Evolutionary conservation across 1,140 invertebrate species (phyloP), one percentile per base, ranked within the genome.

Genomic region (Pinna nobilis): DNA sequence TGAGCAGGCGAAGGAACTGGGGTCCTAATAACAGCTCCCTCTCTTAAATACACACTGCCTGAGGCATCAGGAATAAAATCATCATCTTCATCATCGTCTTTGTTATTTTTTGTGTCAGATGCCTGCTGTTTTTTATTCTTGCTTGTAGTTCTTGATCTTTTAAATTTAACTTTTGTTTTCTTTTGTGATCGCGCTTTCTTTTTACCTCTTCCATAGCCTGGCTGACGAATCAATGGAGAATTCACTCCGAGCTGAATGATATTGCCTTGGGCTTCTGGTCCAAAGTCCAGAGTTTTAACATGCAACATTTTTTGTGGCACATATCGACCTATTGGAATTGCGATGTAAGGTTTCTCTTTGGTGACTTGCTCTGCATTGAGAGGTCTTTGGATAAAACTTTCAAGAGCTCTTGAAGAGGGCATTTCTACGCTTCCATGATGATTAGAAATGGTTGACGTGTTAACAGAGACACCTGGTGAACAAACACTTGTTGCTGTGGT

Each of bases 51-150:
- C 15, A 63, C 37, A 20, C 35, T 37, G 18, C 35, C 35, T 25
- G 59, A 63, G 30, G 35, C 39, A 63, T 63, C 59, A 9, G 59
- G 59, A 41, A 63, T 63, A 13, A 63, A 63, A 18, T 63, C 59
- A 7, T 23, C 13, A 3, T 63, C 32, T 41, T 23, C 59, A n/a
- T n/a, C n/a, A n/a, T n/a, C n/a, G n/a, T n/a, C 18, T 13, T 15
- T 41, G 1, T 59, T 7, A 15, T 59, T 11, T 59, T 59, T 59
- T 59, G n/a, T 9, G 9, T 35, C 2, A 3, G 37, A 15, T n/a
- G 7, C 13, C 55, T 25, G n/a, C 15, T 2, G 15, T 11, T 18
- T 0, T 35, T 18, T 37, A 3, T 20, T 20, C 9, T 33, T 33
- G 1, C 15, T 33, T 15, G 32, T 6, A 2, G 7, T 18, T 32